Conservation (phyloP, 2,888 invertebrate genomes). For the Poecilus cupreus region DNA sequence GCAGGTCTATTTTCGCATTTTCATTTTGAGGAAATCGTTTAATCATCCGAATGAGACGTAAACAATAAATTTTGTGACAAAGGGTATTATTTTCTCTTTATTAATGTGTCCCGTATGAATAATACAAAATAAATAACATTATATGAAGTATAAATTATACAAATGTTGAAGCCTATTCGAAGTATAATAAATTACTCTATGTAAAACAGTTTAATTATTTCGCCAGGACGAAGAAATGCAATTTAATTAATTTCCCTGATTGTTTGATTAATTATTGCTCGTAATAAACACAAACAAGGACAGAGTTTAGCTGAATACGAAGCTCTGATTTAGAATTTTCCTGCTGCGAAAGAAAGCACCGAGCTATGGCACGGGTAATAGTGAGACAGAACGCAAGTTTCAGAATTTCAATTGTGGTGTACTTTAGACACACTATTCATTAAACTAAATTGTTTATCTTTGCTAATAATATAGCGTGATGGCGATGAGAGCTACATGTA, state of each 20-base stretch:
- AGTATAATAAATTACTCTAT: slow-evolving; percentile 19
- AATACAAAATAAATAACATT: slow-evolving; percentile 36
- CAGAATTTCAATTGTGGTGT: slow-evolving; percentile 30
- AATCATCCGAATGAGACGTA: slow-evolving; percentile 19
- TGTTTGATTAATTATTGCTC: slow-evolving; percentile 14
- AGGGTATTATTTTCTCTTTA: slow-evolving; percentile 42
- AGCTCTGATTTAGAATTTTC: not conserved
- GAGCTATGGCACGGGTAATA: not conserved
- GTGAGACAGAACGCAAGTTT: not conserved
- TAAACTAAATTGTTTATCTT: slow-evolving; percentile 45
- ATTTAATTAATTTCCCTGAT: slow-evolving; percentile 26
- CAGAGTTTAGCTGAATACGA: not conserved
- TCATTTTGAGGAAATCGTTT: slow-evolving; percentile 38
- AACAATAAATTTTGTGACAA: slow-evolving; percentile 41
- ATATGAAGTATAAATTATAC: slow-evolving; percentile 21
- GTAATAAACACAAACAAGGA: slow-evolving; percentile 18
- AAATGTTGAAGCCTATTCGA: not conserved
- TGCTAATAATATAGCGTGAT: slow-evolving; percentile 37
- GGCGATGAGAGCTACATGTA: not conserved
- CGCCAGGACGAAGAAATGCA: not conserved
- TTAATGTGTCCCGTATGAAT: slow-evolving; percentile 39
- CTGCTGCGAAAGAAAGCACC: not conserved
- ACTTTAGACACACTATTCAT: slow-evolving; percentile 30
- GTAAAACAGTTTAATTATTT: slow-evolving; percentile 8
- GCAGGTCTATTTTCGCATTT: not conserved